Percentiles rank a stretch among this genome's conserved stretches.
phyloP scores from a whole-genome alignment of 2,113 vertebrate genomes.

The Hystrix cristata region DNA sequence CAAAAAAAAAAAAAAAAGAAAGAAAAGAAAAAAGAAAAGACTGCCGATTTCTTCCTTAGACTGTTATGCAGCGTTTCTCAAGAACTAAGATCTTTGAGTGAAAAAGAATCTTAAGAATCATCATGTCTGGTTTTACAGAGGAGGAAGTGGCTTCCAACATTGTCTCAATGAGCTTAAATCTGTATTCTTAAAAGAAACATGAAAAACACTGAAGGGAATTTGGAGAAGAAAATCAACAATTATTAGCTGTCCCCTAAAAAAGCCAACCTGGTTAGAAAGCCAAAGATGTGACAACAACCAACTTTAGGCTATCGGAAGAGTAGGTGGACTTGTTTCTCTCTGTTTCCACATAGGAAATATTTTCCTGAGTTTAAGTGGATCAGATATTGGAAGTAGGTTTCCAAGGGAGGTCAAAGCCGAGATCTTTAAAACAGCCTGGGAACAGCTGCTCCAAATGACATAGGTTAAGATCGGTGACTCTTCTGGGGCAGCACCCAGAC shows the following conservation, averaged over 20 bases:
- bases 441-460: neutral
- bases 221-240: neutral
- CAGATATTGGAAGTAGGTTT: slow-evolving; percentile 7
- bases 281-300: neutral
- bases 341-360: neutral
- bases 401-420: neutral
- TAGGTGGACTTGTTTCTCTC: neutral
- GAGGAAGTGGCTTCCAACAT: neutral
- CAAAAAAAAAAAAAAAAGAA: no score
- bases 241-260: slow-evolving; percentile 44
- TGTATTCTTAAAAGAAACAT: slow-evolving; percentile 15
- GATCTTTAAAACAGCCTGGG: neutral
- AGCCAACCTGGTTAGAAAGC: slow-evolving; percentile 5
- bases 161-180: neutral
- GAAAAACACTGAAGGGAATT: slow-evolving; percentile 10
- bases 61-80: neutral
- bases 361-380: no score
- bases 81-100: slow-evolving; percentile 23
- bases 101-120: slow-evolving; percentile 25
- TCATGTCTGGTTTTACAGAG: slow-evolving; percentile 48
- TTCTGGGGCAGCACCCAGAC: neutral
- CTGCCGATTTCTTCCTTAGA: neutral
- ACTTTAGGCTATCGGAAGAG: neutral
- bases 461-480: neutral
- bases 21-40: neutral